Evolutionary conservation across 2,113 vertebrate genomes (phyloP).

Genomic region (Brachyhypopomus occidentalis): DNA sequence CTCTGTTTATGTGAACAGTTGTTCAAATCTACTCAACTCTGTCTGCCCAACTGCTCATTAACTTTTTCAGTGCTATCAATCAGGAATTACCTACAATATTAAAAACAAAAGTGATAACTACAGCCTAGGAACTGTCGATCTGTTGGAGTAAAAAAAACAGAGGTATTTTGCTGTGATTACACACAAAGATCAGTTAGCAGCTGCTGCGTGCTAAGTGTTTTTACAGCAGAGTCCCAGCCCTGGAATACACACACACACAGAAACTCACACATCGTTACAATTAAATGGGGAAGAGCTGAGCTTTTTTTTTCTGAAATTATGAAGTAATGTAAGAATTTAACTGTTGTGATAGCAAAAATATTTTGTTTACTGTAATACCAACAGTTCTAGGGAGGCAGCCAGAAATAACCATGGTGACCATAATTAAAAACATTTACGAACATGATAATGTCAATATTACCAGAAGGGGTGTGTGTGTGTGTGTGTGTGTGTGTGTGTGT

Average conservation of each 20-base stretch:
- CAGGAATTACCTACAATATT: background rate
- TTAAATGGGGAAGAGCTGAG: background rate
- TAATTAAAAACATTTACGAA: background rate
- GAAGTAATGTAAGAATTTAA: slow-evolving; percentile 22
- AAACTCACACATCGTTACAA: background rate
- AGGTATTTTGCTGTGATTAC: background rate
- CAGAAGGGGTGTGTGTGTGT: background rate
- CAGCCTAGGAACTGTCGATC: too few relatives aligned
- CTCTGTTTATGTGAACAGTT: background rate
- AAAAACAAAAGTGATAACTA: background rate
- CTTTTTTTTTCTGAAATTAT: slow-evolving; percentile 6
- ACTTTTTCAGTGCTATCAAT: background rate
- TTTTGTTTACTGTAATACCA: slow-evolving; percentile 24
- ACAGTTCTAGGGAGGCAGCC: background rate
- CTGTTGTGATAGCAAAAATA: slow-evolving; percentile 26
- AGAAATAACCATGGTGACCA: background rate
- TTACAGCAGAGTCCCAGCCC: background rate
- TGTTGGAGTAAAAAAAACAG: too few relatives aligned
- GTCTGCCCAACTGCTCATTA: background rate
- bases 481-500: background rate
- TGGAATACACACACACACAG: background rate
- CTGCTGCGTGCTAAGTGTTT: slow-evolving; percentile 10
- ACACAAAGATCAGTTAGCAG: background rate
- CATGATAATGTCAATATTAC: background rate
- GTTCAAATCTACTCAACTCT: background rate